Base-by-base conservation (phyloP, 1,140 invertebrate genomes). In the Drosophila ananassae region DNA sequence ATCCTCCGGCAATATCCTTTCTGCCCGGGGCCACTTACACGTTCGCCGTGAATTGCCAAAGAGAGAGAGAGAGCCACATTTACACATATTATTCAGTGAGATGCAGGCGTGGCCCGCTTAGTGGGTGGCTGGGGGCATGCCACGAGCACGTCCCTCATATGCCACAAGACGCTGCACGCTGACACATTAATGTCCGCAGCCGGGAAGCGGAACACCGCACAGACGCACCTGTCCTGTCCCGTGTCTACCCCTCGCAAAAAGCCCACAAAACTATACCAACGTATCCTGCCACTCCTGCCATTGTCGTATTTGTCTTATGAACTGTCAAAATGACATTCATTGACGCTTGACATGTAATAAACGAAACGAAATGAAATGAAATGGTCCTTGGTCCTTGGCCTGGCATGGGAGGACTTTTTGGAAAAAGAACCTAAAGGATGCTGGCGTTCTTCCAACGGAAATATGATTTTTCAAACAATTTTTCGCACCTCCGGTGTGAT, bases 241-340 rank as follows among this genome's bases (percentile, higher is more conserved):
- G 61, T 21, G 13, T 10, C 25, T 30, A 8, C 13, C 25, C 21
- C n/a, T 37, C 56, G 12, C 13, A 47, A 48, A 37, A 28, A 24
- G 21, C 25, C 57, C 37, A 10, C 13, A 66, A 68, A 69, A 69
- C 66, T 69, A 69, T 69, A n/a, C 64, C 41, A 24, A 25, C 67
- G 17, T n/a, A 0, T 10, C 28, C 39, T 22, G 25, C 8, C 41
- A 8, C 17, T 21, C 30, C 30, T 47, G 21, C 77, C 52, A 67
- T 80, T 81, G 79, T 82, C 79, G 71, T 82, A 82, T 82, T 82
- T 82, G 79, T 82, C 79, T 82, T 82, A 82, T 82, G 79, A 82
- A 82, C 79, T 82, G 79, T 82, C 79, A 82, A 82, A 82, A 63
- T 82, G 79, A 82, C 79, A 82, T 82, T 82, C 79, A 82, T 82